phyloP scores from a whole-genome alignment of 2,797 vertebrate genomes.

The Vireo griseus region DNA sequence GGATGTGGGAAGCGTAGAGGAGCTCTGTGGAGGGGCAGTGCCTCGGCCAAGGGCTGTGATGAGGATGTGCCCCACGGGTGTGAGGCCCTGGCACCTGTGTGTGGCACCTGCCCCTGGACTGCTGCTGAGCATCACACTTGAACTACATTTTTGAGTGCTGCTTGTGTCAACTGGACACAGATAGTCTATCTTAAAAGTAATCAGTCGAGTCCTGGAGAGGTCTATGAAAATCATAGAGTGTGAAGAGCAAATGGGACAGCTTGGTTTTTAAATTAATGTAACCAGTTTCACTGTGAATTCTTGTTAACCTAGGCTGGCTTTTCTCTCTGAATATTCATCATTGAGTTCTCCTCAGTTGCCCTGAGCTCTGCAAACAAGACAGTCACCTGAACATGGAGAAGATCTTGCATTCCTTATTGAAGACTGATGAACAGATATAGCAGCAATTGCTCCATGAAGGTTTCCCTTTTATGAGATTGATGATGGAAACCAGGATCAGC shows the following conservation, averaged over 20 bases:
- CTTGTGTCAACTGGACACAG: background rate
- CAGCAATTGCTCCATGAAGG: background rate
- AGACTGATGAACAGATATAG: accelerated
- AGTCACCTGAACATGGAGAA: background rate
- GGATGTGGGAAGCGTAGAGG: background rate
- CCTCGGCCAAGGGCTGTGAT: background rate
- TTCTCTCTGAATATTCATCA: background rate
- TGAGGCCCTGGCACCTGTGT: background rate
- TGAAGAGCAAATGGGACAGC: background rate
- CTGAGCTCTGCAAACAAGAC: background rate
- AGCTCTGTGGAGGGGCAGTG: background rate
- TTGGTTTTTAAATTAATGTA: background rate
- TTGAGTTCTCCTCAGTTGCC: background rate
- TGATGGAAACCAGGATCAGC: background rate
- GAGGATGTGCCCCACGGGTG: background rate
- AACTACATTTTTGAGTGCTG: background rate
- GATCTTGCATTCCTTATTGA: background rate
- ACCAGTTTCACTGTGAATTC: background rate
- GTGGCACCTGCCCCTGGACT: accelerated
- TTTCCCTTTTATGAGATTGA: background rate
- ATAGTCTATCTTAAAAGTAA: background rate
- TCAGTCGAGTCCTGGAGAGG: background rate
- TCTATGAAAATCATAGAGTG: background rate
- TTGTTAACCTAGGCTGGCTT: background rate
- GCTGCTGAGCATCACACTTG: accelerated